Evolutionary conservation across 2,797 vertebrate genomes (phyloP), one percentile per base, ranked within the genome.

Genomic region (Hozukius guyotensis): DNA sequence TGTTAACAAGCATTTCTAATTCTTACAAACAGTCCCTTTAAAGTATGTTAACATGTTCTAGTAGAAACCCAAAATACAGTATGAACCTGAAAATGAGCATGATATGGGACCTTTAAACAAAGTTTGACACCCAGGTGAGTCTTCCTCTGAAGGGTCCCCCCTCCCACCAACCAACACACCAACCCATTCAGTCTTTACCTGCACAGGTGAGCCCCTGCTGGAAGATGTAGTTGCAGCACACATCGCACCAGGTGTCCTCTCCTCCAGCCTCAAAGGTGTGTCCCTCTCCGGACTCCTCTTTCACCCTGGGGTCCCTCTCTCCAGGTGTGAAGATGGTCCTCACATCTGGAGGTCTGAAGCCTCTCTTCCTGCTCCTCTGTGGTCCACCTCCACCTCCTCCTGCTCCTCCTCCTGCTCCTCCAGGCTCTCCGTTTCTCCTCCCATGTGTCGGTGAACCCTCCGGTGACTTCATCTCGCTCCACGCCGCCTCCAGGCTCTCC

Each of bases 291-390:
- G 75, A 92, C 83, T 96, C 95, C 81, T 92, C 72, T 59, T 64
- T 90, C 36, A 96, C 94, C 25, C 95, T 78, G 49, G 96, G 95
- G 88, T 96, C 95, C 79, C 55, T 93, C 78, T 89, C 83, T 12
- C 59, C 82, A 10, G 88, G 84, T 68, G 86, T 83, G 88, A 96
- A 96, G 82, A 96, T 96, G 38, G 96, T 96, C 83, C 96, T 94
- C 34, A 96, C 96, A 16, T 96, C 95, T 0, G 95, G 95, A 24
- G 95, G 92, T 72, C 92, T 92, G 90, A 93, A 95, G 1, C 94
- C 89, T 52, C 62, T 95, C 87, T 89, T 96, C 81, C 93, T 82
- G 77, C 80, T 59, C 22, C 95, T 82, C 29, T 78, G 84, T 0
- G 91, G 91, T 10, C 42, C 42, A 16, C 42, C 36, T 36, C 36